Percentiles rank a stretch among this genome's conserved stretches.
Conservation (phyloP, 2,113 vertebrate genomes). For the Eolophus roseicapilla region DNA sequence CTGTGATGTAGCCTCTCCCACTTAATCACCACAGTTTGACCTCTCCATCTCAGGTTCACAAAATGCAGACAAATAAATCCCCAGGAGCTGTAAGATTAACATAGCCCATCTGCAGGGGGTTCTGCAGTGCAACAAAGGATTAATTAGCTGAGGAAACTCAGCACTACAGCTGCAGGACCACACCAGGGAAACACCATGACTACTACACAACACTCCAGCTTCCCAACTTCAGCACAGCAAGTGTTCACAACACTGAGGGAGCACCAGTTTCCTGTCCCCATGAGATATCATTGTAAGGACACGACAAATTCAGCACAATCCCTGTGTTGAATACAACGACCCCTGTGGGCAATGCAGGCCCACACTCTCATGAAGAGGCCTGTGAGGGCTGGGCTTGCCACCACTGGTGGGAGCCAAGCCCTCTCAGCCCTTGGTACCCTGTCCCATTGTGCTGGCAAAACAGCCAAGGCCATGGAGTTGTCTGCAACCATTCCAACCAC, state of each 20-base stretch:
- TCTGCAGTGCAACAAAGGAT: background rate
- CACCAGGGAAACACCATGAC: background rate
- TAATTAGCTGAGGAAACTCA: background rate
- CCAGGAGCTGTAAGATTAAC: background rate
- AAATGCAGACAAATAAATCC: background rate
- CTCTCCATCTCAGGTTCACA: background rate
- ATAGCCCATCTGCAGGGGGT: background rate
- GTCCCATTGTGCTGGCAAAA: accelerated
- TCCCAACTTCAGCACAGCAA: background rate
- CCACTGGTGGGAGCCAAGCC: background rate
- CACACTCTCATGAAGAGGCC: background rate
- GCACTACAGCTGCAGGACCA: background rate
- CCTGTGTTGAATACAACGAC: accelerated
- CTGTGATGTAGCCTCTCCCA: background rate
- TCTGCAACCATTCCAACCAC: background rate
- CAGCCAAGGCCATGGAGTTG: background rate
- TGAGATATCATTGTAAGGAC: background rate
- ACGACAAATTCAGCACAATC: background rate
- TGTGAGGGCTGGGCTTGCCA: background rate
- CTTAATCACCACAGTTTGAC: background rate
- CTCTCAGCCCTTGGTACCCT: background rate
- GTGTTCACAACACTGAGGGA: accelerated
- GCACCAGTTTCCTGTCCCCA: background rate
- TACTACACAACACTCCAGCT: background rate
- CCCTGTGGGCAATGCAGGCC: background rate